Percentiles rank a stretch among this genome's conserved stretches.
Conservation (phyloP, 2,888 invertebrate species). For the Apantesis nais region DNA sequence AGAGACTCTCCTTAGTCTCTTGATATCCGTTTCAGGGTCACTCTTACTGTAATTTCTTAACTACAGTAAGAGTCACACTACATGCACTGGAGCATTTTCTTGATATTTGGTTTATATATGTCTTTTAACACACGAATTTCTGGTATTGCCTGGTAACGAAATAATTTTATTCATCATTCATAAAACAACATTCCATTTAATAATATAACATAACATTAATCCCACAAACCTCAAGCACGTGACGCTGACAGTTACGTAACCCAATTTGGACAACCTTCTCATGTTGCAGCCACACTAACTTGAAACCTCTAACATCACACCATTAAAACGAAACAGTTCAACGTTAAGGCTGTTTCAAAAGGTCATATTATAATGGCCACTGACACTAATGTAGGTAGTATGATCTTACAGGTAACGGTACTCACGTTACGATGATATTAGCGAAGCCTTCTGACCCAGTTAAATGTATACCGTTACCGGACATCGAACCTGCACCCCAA, state of each 20-base stretch:
- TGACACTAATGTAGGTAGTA: conserved; percentile 56
- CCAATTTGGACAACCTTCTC: conserved; percentile 67
- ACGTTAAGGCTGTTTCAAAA: conserved; percentile 14
- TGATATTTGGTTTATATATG: background rate
- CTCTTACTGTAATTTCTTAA: too few species aligned
- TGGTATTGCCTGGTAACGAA: background rate
- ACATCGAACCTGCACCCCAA: conserved; percentile 70
- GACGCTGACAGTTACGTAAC: conserved; percentile 69
- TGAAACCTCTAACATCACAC: conserved; percentile 42
- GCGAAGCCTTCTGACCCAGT: conserved; percentile 83
- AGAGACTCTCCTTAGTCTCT: too few species aligned
- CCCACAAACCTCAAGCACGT: conserved; percentile 55
- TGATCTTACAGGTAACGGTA: conserved; percentile 73
- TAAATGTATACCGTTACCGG: conserved; percentile 74
- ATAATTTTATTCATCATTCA: background rate
- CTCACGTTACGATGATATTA: conserved; percentile 71
- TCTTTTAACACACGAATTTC: background rate
- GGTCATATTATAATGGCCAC: conserved; percentile 51
- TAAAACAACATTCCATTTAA: conserved; percentile 33
- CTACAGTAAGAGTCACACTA: background rate
- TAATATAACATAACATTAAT: conserved; percentile 36
- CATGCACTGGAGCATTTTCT: background rate
- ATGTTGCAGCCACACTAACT: conserved; percentile 54
- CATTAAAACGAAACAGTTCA: conserved; percentile 17
- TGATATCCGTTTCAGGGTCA: too few species aligned